These are phyloP conservation scores for Heteronetta atricapilla DNA, from an alignment of 2,113 vertebrate species.

Conservation along the genomic window DNA sequence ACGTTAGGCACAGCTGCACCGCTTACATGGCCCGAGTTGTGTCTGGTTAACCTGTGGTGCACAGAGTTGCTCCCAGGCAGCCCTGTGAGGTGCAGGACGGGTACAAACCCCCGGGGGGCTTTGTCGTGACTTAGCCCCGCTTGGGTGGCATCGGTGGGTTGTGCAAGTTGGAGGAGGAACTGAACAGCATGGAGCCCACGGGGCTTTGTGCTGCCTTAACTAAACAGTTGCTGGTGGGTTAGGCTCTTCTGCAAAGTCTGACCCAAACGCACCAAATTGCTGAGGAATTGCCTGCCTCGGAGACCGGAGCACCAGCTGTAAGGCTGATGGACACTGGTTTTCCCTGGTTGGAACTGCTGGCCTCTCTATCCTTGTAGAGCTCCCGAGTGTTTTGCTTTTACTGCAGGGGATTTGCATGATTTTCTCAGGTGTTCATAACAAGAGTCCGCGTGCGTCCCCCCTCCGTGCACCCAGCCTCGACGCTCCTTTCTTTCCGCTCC, in stretches of 20 bases:
- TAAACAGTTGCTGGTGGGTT: neutral
- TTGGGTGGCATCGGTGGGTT: neutral
- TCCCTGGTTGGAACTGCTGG: neutral
- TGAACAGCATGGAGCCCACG: neutral
- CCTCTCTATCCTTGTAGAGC: neutral
- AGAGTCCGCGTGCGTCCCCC: neutral
- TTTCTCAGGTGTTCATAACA: neutral
- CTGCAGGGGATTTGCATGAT: neutral
- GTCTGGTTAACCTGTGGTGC: neutral
- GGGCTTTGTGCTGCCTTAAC: neutral
- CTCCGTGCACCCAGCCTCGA: neutral
- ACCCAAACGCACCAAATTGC: neutral
- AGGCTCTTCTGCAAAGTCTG: neutral
- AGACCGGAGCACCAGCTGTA: neutral
- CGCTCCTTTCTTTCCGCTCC: neutral
- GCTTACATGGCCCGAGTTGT: fast-evolving
- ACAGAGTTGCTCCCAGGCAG: neutral
- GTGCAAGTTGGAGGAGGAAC: neutral
- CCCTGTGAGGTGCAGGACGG: neutral
- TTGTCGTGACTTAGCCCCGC: fast-evolving
- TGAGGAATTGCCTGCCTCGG: too few species aligned
- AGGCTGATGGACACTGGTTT: neutral
- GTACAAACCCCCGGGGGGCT: neutral
- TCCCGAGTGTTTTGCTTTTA: neutral
- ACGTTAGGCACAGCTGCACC: neutral